Evolutionary conservation across 2,888 invertebrate species (phyloP), one percentile per base, ranked within the genome.

Genomic region (Agonum fuliginosum): DNA sequence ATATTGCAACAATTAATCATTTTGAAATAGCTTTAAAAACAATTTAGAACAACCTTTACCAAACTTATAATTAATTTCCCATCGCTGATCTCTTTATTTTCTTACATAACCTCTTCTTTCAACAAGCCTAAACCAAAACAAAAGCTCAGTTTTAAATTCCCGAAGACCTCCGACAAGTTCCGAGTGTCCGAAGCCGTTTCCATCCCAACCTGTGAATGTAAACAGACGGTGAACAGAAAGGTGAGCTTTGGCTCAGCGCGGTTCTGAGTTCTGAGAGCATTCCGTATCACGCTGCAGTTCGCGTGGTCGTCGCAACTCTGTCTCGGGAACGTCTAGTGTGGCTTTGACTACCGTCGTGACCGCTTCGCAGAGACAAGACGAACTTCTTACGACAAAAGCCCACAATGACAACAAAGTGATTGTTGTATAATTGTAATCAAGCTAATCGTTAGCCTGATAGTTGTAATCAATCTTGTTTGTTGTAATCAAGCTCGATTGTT

Each of bases 171-270:
- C 75, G 75, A 43, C 8, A 14, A 19, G 6, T n/a, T 4, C 46
- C 67, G 67, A 67, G 14, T n/a, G 74, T 43, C 30, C 74, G 62
- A 46, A 74, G 65, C 51, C 22, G 75, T 75, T 75, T 67, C 75
- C 75, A 75, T 75, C 75, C 30, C 65, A 75, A 75, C 75, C 75
- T 48, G 67, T 75, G 75, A 75, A 75, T 75, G 75, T 75, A 75
- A 75, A 75, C 75, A 74, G 41, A 67, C 43, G 43, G 70, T 43
- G 46, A 51, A 51, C 58, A 46, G 41, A 58, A 54, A 73, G 73
- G 58, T 62, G 34, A 51, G 58, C 58, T 62, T 62, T 2, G 27
- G 58, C 58, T 54, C 37, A n/a, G 46, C 46, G 14, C 27, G 27
- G 48, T 46, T n/a, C n/a, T n/a, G n/a, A n/a, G n/a, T n/a, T n/a